Conservation (phyloP, 2,888 invertebrate genomes). For the Desoria tigrina region DNA sequence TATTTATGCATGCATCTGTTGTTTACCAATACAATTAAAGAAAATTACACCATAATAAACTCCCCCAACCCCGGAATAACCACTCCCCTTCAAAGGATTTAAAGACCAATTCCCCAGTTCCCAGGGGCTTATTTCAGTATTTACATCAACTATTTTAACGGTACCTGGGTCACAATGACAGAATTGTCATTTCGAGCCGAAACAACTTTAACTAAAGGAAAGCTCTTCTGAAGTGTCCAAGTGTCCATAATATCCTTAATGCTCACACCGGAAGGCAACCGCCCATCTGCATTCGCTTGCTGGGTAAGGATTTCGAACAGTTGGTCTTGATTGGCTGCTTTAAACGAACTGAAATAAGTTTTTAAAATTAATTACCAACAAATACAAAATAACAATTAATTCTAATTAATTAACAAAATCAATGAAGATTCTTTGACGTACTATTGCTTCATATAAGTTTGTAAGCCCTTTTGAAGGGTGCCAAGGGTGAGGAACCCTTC, state of each 20-base stretch:
- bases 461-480: conserved; percentile 63
- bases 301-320: conserved; percentile 64
- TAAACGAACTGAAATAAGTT: conserved; percentile 55
- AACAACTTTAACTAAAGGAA: conserved; percentile 67
- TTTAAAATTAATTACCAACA: too few species aligned
- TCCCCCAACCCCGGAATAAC: too few species aligned
- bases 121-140: too few species aligned
- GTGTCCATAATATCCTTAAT: conserved; percentile 68
- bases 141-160: too few species aligned
- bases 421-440: conserved; percentile 16
- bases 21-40: too few species aligned
- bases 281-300: conserved; percentile 54
- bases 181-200: not conserved
- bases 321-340: conserved; percentile 67
- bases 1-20: too few species aligned
- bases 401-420: not conserved
- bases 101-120: too few species aligned
- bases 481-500: conserved; percentile 61
- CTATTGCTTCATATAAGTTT: conserved; percentile 56
- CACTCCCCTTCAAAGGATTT: too few species aligned
- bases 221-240: conserved; percentile 73
- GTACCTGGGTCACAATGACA: conserved; percentile 15
- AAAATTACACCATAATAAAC: too few species aligned
- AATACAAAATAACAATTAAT: not conserved
- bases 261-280: conserved; percentile 58